A percentile compares a stretch with the other conserved stretches of the same genome.
Conservation (phyloP, 2,888 invertebrate species). For the Tupiocoris notatus region DNA sequence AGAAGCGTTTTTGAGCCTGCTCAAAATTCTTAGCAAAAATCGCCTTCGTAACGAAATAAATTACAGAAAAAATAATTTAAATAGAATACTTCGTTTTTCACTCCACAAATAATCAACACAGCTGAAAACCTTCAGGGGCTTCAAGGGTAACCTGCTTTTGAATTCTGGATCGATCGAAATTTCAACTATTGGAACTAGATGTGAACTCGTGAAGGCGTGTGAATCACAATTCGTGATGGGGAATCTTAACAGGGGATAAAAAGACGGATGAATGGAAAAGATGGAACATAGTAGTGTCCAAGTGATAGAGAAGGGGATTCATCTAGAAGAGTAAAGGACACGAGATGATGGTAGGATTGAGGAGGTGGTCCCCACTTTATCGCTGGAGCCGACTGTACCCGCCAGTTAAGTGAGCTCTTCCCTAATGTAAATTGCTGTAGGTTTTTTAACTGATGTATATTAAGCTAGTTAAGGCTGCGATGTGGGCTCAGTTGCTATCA, state of each 20-base stretch:
- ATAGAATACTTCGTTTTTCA: too few species aligned
- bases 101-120: too few species aligned
- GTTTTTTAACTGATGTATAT: conserved; percentile 48
- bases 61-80: too few species aligned
- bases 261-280: conserved; percentile 37
- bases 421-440: conserved; percentile 48
- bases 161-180: too few species aligned
- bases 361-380: conserved; percentile 33
- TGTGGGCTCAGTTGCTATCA: conserved; percentile 43
- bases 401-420: conserved; percentile 47
- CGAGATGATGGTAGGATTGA: neutral
- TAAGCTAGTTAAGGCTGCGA: conserved; percentile 46
- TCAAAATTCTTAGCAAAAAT: too few species aligned
- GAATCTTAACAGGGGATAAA: conserved; percentile 39
- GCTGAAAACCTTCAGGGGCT: too few species aligned
- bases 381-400: conserved; percentile 43
- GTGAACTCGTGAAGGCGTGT: too few species aligned
- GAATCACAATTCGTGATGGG: conserved; percentile 37
- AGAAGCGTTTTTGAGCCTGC: too few species aligned
- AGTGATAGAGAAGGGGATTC: neutral
- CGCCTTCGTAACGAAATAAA: too few species aligned
- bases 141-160: too few species aligned
- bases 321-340: neutral
- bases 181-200: too few species aligned
- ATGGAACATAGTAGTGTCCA: conserved; percentile 19